A percentile compares a stretch with the other conserved stretches of the same genome.
phyloP scores from a whole-genome alignment of 2,113 vertebrate genomes.

The Hippopotamus amphibius region DNA sequence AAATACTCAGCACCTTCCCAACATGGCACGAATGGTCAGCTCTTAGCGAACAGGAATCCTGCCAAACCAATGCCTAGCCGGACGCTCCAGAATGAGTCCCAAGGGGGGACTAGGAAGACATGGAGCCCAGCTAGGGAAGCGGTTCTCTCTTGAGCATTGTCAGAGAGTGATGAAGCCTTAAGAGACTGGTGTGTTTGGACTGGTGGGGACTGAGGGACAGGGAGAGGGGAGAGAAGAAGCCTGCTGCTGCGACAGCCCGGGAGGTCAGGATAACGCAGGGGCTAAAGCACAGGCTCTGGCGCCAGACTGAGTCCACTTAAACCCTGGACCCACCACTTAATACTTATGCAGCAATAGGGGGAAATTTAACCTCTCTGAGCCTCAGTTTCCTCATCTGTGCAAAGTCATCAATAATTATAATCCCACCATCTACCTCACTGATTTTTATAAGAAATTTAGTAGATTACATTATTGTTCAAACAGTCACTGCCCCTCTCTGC shows the following conservation, averaged over 20 bases:
- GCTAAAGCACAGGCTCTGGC: not conserved
- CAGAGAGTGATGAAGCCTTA: not conserved
- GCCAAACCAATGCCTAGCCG: constrained; percentile 46
- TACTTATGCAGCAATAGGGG: not conserved
- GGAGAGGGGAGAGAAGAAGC: not conserved
- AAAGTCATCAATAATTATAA: not conserved
- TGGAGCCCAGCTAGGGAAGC: not conserved
- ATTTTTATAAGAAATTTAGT: not conserved
- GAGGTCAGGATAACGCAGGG: not conserved
- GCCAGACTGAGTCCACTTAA: not conserved
- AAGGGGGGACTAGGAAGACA: not conserved
- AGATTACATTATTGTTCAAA: not conserved
- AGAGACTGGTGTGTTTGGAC: not conserved
- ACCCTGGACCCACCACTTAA: not conserved
- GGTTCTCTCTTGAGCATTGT: not conserved
- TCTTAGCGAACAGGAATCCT: constrained; percentile 40
- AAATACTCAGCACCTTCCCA: constrained; percentile 78
- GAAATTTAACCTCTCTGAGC: not conserved
- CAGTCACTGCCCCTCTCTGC: not conserved
- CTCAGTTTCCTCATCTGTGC: not conserved
- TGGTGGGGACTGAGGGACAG: too few species aligned
- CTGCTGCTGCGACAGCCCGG: not conserved
- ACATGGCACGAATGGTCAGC: constrained; percentile 42
- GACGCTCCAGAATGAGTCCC: not conserved
- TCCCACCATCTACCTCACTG: not conserved